Conservation (phyloP, 2,888 invertebrate species). For the Hypselothyrea guttata region DNA sequence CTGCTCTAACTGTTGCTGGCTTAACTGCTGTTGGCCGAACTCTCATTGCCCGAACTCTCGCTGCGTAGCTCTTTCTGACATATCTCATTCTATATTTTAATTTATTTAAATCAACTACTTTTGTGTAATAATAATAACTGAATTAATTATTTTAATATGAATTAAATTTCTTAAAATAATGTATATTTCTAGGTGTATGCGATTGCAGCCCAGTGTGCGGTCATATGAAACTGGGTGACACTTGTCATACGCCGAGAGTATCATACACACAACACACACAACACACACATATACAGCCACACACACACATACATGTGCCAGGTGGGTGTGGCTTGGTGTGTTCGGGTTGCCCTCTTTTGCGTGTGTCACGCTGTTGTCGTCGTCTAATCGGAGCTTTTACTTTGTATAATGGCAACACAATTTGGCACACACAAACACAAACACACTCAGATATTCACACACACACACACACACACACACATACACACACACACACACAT, state of each 20-base stretch:
- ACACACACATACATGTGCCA: slow-evolving; percentile 8
- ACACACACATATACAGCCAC: slow-evolving; percentile 11
- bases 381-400: slow-evolving; percentile 67
- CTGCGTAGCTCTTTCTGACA: too few relatives aligned
- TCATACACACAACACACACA: slow-evolving; percentile 26
- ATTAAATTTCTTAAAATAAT: background rate
- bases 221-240: slow-evolving; percentile 52
- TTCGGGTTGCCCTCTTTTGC: slow-evolving; percentile 20
- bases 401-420: slow-evolving; percentile 62
- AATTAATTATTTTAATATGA: background rate
- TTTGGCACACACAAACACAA: slow-evolving; percentile 36
- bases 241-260: slow-evolving; percentile 50
- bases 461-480: slow-evolving; percentile 16
- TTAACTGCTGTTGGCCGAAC: too few relatives aligned
- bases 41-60: too few relatives aligned
- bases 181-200: background rate
- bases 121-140: too few relatives aligned
- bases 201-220: slow-evolving; percentile 46
- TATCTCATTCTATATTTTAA: too few relatives aligned
- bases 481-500: slow-evolving; percentile 5
- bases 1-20: too few relatives aligned
- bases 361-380: slow-evolving; percentile 34
- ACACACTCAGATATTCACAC: slow-evolving; percentile 65
- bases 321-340: slow-evolving; percentile 51
- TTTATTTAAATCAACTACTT: too few relatives aligned